Evolutionary conservation across 2,113 vertebrate species (phyloP).

Genomic region (Lucifuga dentata): DNA sequence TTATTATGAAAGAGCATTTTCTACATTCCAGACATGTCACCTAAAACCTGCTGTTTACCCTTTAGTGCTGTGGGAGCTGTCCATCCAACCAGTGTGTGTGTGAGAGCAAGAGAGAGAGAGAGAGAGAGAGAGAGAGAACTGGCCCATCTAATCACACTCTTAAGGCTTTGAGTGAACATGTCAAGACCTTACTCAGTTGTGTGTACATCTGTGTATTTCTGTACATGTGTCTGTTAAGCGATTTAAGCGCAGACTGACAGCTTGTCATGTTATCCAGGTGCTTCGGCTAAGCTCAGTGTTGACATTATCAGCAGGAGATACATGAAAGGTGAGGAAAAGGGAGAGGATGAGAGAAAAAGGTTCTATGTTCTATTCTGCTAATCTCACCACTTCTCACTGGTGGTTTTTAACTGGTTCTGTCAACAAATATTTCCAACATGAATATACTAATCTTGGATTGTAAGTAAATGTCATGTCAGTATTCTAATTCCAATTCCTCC

Average conservation of each 20-base stretch:
- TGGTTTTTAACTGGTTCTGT: background rate
- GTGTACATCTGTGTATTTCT: constrained; percentile 41
- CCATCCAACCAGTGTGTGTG: constrained; percentile 34
- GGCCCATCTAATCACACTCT: constrained; percentile 51
- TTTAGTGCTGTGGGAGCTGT: constrained; percentile 66
- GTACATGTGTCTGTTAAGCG: constrained; percentile 14
- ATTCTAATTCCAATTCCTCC: too few relatives aligned
- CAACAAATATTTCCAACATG: background rate
- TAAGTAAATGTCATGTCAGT: background rate
- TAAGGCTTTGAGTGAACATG: constrained; percentile 52
- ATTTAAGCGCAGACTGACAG: constrained; percentile 41
- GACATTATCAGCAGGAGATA: constrained; percentile 39
- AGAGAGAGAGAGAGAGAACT: constrained; percentile 19
- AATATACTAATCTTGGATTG: background rate
- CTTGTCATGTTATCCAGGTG: constrained; percentile 59
- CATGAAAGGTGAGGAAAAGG: background rate
- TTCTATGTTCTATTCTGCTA: background rate
- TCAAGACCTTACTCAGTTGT: constrained; percentile 51
- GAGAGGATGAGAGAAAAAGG: constrained; percentile 6
- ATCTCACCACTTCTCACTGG: background rate
- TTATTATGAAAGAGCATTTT: constrained; percentile 73
- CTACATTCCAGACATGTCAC: constrained; percentile 71
- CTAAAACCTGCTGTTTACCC: constrained; percentile 72
- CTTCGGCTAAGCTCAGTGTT: constrained; percentile 51
- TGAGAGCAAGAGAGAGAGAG: constrained; percentile 13